Percentiles rank a stretch among this genome's conserved stretches.
phyloP scores from a whole-genome alignment of 2,113 vertebrate genomes.

The Platycercus adscitus region DNA sequence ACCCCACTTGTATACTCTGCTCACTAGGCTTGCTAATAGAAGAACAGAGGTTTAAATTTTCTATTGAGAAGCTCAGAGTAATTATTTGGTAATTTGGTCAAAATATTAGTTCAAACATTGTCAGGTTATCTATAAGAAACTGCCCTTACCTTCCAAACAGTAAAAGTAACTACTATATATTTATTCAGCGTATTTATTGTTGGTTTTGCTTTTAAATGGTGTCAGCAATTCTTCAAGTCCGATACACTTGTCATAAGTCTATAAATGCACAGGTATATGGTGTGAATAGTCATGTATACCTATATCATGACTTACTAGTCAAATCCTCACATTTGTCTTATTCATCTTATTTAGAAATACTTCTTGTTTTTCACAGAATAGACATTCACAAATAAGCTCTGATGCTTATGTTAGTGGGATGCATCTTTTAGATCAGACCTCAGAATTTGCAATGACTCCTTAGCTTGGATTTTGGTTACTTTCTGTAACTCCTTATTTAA shows the following conservation, averaged over 20 bases:
- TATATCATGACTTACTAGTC: not conserved
- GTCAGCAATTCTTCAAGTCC: not conserved
- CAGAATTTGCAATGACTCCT: not conserved
- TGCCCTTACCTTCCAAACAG: fast-evolving
- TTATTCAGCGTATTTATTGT: not conserved
- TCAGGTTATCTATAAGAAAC: not conserved
- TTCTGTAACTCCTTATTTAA: not conserved
- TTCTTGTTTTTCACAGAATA: not conserved
- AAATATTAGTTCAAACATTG: not conserved
- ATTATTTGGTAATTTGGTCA: not conserved
- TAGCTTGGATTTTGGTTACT: not conserved
- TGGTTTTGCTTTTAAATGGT: not conserved
- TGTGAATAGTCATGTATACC: not conserved
- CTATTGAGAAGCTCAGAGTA: not conserved
- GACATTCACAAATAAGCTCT: not conserved
- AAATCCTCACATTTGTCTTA: not conserved
- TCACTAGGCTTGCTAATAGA: not conserved
- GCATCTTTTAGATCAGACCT: not conserved
- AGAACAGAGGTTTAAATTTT: not conserved
- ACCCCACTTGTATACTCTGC: not conserved
- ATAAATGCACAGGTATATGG: not conserved
- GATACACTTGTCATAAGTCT: not conserved
- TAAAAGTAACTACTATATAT: not conserved
- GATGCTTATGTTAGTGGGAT: not conserved
- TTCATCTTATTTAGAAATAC: not conserved